Conservation (phyloP, 2,888 invertebrate genomes). For the Drosophila austrosaltans region DNA sequence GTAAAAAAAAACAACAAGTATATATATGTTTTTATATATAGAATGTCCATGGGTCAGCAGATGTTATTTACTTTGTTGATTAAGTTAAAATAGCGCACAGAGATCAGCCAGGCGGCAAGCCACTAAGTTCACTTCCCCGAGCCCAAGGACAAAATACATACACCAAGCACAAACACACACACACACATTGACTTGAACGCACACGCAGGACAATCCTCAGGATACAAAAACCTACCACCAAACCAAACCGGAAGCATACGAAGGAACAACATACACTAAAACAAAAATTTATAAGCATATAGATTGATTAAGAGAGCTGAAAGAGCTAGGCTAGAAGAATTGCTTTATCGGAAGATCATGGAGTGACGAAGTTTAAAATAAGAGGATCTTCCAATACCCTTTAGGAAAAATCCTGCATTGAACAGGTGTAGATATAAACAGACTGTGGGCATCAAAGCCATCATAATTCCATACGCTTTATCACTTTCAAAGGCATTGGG, state of each 20-base stretch:
- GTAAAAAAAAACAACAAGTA: constrained; percentile 11
- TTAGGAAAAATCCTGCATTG: too few relatives aligned
- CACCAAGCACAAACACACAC: not conserved
- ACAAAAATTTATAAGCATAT: not conserved
- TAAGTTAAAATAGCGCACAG: constrained; percentile 72
- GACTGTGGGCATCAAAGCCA: too few relatives aligned
- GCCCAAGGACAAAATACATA: constrained; percentile 34
- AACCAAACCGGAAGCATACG: constrained; percentile 56
- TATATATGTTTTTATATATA: constrained; percentile 29
- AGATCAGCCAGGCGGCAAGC: constrained; percentile 58
- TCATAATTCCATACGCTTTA: too few relatives aligned
- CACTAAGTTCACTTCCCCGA: constrained; percentile 40
- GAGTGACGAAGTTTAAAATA: too few relatives aligned
- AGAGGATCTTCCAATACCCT: too few relatives aligned
- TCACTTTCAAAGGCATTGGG: too few relatives aligned
- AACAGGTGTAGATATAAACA: too few relatives aligned
- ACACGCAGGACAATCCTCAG: constrained; percentile 9
- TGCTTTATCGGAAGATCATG: too few relatives aligned
- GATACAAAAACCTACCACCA: constrained; percentile 28
- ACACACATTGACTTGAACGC: not conserved
- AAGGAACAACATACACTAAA: constrained; percentile 15
- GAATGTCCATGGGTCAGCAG: constrained; percentile 27
- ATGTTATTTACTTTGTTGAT: constrained; percentile 76
- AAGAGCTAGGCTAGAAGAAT: too few relatives aligned
- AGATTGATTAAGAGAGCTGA: too few relatives aligned